phyloP scores from a whole-genome alignment of 2,113 vertebrate species.

The Sebastes schlegelii region DNA sequence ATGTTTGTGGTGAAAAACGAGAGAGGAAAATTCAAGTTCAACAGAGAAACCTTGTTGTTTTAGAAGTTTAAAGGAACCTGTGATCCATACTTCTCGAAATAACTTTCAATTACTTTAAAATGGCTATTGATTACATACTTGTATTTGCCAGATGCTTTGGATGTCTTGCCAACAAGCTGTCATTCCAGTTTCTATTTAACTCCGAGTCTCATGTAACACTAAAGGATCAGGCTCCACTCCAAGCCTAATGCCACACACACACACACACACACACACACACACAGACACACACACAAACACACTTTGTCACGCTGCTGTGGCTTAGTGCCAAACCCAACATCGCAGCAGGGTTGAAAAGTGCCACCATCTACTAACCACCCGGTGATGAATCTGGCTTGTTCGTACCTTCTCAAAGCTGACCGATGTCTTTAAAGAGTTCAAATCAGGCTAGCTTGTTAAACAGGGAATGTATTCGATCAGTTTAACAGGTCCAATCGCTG shows the following conservation, averaged over 20 bases:
- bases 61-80: background rate
- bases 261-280: constrained; percentile 15
- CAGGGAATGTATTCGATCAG: background rate
- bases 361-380: constrained; percentile 27
- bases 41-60: background rate
- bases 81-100: background rate
- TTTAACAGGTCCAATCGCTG: constrained; percentile 10
- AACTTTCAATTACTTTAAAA: constrained; percentile 25
- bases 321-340: constrained; percentile 43
- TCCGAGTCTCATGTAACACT: constrained; percentile 47
- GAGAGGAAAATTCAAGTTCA: background rate
- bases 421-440: background rate
- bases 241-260: constrained; percentile 31
- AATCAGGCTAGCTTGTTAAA: constrained; percentile 3
- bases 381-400: background rate
- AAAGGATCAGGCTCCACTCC: constrained; percentile 51
- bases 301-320: constrained; percentile 17
- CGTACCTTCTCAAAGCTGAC: background rate
- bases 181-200: constrained; percentile 36
- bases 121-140: constrained; percentile 23
- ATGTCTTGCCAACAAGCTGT: constrained; percentile 41
- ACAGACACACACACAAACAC: constrained; percentile 14
- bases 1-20: background rate
- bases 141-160: constrained; percentile 39
- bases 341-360: constrained; percentile 27